Percentiles rank a stretch among this genome's conserved stretches.
Evolutionary conservation across 1,140 invertebrate species (phyloP).

Genomic region (Helicorthomorpha holstii): DNA sequence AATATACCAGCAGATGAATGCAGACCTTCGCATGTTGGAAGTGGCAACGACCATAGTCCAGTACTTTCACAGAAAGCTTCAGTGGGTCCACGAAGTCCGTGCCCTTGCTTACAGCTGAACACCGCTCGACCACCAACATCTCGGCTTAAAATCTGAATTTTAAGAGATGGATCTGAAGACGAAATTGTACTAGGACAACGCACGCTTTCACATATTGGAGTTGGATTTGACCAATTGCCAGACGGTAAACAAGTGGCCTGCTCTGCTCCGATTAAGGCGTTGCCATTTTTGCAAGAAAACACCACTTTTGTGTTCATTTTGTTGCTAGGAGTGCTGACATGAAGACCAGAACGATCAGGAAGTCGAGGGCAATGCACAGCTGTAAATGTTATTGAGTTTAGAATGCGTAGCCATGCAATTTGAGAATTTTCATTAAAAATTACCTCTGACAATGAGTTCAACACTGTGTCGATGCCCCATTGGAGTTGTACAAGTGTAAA

Average conservation of each 20-base stretch:
- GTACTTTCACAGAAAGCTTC: conserved; percentile 56
- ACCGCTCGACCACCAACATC: conserved; percentile 56
- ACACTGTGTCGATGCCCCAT: conserved; percentile 58
- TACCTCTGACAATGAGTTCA: conserved; percentile 57
- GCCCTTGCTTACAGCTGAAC: conserved; percentile 61
- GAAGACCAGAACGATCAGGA: conserved; percentile 45
- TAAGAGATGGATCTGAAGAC: conserved; percentile 32
- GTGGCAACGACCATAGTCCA: conserved; percentile 58
- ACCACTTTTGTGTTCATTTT: conserved; percentile 51
- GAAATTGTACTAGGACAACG: conserved; percentile 51
- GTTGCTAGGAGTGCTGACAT: conserved; percentile 45
- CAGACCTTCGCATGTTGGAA: conserved; percentile 50
- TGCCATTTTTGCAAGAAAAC: conserved; percentile 65
- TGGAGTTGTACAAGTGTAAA: conserved; percentile 63
- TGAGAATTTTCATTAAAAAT: conserved; percentile 7
- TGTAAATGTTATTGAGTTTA: conserved; percentile 20
- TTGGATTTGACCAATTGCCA: conserved; percentile 61
- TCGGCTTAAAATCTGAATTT: conserved; percentile 47
- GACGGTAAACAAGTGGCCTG: conserved; percentile 55
- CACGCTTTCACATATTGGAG: conserved; percentile 63
- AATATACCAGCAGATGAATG: background rate
- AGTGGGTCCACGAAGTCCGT: conserved; percentile 48
- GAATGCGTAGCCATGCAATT: no score
- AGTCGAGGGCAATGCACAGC: conserved; percentile 55
- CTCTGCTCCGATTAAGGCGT: conserved; percentile 52